Percentiles rank a stretch among this genome's conserved stretches.
Evolutionary conservation across 2,797 vertebrate species (phyloP).

Genomic region (Ctenosaura bakeri): DNA sequence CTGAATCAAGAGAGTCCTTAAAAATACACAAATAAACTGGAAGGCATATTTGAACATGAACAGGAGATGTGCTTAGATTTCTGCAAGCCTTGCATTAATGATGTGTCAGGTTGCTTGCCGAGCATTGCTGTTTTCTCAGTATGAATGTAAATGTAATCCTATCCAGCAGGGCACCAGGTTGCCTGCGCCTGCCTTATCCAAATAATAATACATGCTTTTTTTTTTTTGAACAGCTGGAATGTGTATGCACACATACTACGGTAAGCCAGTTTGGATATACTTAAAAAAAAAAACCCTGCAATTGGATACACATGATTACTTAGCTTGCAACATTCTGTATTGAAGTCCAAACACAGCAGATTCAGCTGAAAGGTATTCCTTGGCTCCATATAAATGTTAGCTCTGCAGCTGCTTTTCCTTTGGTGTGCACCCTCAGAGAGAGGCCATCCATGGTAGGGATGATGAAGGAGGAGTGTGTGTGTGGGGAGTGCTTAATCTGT

Average conservation of each 20-base stretch:
- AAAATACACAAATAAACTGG: neutral
- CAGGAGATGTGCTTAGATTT: neutral
- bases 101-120: neutral
- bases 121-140: neutral
- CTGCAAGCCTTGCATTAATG: neutral
- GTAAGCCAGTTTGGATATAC: neutral
- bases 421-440: neutral
- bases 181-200: neutral
- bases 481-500: neutral
- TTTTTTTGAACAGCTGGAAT: neutral
- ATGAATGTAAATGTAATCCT: neutral
- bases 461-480: too few relatives aligned
- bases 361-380: neutral
- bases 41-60: neutral
- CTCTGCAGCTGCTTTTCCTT: neutral
- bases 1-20: neutral
- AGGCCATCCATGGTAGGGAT: neutral
- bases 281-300: neutral
- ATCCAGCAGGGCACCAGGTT: neutral
- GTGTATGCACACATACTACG: neutral
- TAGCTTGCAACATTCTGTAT: neutral
- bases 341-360: neutral
- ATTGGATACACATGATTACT: neutral
- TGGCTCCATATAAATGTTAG: neutral
- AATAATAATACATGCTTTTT: neutral